Base-by-base conservation (phyloP, 2,113 vertebrate species). In the Gila orcuttii region DNA sequence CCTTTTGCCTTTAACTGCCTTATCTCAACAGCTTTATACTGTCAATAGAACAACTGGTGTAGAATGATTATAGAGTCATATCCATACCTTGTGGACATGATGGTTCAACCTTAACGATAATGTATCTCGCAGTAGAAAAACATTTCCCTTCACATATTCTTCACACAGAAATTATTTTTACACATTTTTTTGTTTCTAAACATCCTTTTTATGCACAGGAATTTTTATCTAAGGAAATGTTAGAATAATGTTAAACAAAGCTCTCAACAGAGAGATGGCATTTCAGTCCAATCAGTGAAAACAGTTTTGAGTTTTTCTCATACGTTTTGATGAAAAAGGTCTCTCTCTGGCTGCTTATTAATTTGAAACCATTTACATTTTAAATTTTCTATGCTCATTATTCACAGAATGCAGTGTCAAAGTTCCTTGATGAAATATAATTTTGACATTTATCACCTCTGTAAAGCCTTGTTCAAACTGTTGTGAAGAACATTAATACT, bases 361-460 rank as follows among this genome's bases (percentile, higher is more conserved):
- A 52, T 42, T 50, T 82, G 13, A 52, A 68, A 47, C 17, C 23
- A 79, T 80, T 64, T 47, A 10, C 0, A 17, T 76, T 5, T 55
- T 4, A 3, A 2, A 25, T 19, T 28, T 52, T 12, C 6, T 4
- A 52, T 52, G 79, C 25, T 82, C 42, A 68, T 68, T 82, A 82
- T 33, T 52, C 79, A 82, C 42, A 82, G 25, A 39, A 82, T 50
- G n/a, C 39, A 50, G 42, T 25, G 42, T 50, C n/a, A 68, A 9
- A 82, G 17, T 21, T 42, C 42, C 62, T 52, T 50, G 45, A 69
- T 52, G 45, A 82, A 82, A 69, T 68, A 21, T 82, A 9, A 28
- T 36, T 82, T 33, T 82, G 42, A 52, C 60, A 82, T 82, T 68
- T 23, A 68, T 68, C 42, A 13, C 39, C 45, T 8, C 79, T 50